Evolutionary conservation across 2,797 vertebrate genomes (phyloP).

Genomic region (Hipposideros larvatus): DNA sequence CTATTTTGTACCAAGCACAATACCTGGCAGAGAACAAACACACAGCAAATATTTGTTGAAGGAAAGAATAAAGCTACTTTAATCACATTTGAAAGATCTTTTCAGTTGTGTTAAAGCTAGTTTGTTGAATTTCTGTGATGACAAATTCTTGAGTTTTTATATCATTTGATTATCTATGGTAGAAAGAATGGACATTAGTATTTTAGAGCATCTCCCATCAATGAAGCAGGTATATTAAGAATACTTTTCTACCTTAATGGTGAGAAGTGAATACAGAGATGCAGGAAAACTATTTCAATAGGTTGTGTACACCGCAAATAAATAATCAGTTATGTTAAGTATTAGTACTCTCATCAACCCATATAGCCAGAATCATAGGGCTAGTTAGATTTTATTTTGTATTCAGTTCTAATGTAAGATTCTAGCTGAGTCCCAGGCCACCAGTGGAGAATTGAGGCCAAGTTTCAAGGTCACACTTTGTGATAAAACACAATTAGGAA

Average conservation of each 20-base stretch:
- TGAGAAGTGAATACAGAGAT: background rate
- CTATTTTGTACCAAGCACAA: background rate
- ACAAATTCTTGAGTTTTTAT: conserved; percentile 18
- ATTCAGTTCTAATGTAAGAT: background rate
- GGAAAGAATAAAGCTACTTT: background rate
- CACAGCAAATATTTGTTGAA: background rate
- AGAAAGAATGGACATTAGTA: background rate
- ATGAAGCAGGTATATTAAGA: background rate
- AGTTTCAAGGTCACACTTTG: background rate
- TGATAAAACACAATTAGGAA: background rate
- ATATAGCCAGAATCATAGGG: background rate
- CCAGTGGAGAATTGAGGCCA: background rate
- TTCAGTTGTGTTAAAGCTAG: background rate
- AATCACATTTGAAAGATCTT: background rate
- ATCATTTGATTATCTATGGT: background rate
- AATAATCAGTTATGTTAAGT: background rate
- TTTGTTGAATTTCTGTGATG: background rate
- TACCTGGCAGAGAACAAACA: background rate
- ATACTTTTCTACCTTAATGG: background rate
- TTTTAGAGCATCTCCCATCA: background rate
- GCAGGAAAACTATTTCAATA: background rate
- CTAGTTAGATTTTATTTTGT: background rate
- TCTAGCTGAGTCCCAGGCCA: background rate
- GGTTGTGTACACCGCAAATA: background rate
- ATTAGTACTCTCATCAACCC: background rate